These are phyloP conservation scores for Microtus pennsylvanicus DNA, from an alignment of 2,113 vertebrate genomes.

Conservation along the genomic window DNA sequence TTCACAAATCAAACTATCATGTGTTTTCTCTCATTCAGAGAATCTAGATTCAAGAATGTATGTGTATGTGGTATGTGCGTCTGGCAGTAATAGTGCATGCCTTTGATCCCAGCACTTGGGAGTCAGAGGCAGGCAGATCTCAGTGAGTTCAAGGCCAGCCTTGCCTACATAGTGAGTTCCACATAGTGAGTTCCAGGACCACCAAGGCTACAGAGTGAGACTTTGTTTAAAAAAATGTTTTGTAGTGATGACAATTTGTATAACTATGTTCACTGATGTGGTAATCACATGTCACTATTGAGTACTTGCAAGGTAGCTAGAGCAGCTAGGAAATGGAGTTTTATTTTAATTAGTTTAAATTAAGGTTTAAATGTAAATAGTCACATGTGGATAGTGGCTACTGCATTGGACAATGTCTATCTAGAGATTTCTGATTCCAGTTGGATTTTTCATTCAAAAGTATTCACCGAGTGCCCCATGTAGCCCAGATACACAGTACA, in stretches of 20 bases:
- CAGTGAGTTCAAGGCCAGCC: background rate
- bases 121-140: background rate
- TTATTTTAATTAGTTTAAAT: slow-evolving; percentile 50
- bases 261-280: background rate
- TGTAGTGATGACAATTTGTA: background rate
- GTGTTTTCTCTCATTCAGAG: background rate
- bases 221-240: background rate
- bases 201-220: background rate
- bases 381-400: slow-evolving; percentile 10
- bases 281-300: background rate
- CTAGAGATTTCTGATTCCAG: slow-evolving; percentile 51
- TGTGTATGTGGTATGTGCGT: background rate
- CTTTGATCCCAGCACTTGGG: background rate
- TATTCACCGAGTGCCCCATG: slow-evolving; percentile 27
- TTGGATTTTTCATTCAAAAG: slow-evolving; percentile 40
- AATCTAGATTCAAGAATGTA: background rate
- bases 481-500: slow-evolving; percentile 38
- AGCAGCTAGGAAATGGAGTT: slow-evolving; percentile 8
- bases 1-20: background rate
- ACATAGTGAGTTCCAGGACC: background rate
- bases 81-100: background rate
- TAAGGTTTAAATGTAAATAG: slow-evolving; percentile 19
- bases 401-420: background rate
- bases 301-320: slow-evolving; percentile 38
- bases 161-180: background rate